Percentiles rank a stretch among this genome's conserved stretches.
Conservation (phyloP, 2,888 invertebrate species). For the Elmis aenea region DNA sequence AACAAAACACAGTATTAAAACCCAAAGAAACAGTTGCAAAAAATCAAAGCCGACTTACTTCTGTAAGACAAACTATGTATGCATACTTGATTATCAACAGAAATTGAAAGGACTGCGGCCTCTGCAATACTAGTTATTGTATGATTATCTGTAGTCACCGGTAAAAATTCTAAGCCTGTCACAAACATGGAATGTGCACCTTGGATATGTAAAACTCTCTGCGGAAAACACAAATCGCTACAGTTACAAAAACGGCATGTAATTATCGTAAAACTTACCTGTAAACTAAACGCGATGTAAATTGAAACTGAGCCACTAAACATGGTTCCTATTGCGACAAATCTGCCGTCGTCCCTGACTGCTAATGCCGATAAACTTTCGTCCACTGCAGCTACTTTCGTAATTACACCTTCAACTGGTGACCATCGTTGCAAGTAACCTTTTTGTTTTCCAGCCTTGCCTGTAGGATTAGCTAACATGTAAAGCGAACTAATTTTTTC, state of each 20-base stretch:
- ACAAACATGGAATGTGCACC: constrained; percentile 95
- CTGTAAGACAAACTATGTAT: constrained; percentile 80
- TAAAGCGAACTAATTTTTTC: constrained; percentile 64
- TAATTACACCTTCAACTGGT: constrained; percentile 55
- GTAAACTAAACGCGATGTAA: constrained; percentile 86
- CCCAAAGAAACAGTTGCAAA: constrained; percentile 2
- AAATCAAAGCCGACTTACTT: constrained; percentile 55
- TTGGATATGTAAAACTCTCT: constrained; percentile 77
- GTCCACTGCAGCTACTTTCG: constrained; percentile 55
- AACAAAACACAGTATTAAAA: constrained; percentile 25
- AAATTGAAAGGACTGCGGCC: constrained; percentile 89
- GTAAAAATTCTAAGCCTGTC: constrained; percentile 91
- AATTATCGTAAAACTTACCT: no score
- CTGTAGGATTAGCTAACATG: constrained; percentile 75
- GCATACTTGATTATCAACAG: constrained; percentile 90
- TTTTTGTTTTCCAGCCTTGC: constrained; percentile 64
- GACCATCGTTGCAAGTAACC: constrained; percentile 81
- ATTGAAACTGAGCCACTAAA: constrained; percentile 87
- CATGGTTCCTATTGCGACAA: constrained; percentile 90
- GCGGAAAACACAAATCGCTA: no score
- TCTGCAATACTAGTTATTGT: constrained; percentile 70
- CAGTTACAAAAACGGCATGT: no score
- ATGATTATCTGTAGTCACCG: constrained; percentile 64
- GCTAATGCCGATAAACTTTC: constrained; percentile 82
- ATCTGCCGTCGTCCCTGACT: constrained; percentile 86